A percentile compares a stretch with the other conserved stretches of the same genome.
These are phyloP conservation scores for Pagetopsis macropterus DNA, from an alignment of 2,797 vertebrate species.

Conservation along the genomic window DNA sequence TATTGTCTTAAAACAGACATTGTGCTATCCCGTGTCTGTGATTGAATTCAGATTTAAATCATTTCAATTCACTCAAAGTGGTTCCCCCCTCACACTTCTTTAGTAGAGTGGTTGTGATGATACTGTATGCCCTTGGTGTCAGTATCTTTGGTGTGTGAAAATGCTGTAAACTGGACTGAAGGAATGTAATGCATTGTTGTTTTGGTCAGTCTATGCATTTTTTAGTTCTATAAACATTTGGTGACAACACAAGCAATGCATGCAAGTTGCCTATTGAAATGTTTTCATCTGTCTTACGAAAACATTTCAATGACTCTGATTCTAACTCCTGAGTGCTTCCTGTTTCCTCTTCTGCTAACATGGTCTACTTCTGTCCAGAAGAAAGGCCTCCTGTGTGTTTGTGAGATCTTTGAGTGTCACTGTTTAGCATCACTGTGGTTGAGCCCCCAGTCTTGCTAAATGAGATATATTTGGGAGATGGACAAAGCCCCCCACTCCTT, in stretches of 20 bases:
- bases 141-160: slow-evolving; percentile 24
- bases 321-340: slow-evolving; percentile 29
- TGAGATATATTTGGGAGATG: slow-evolving; percentile 5
- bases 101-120: slow-evolving; percentile 11
- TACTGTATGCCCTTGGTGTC: slow-evolving; percentile 21
- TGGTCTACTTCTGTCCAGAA: slow-evolving; percentile 71
- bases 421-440: slow-evolving; percentile 28
- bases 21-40: slow-evolving; percentile 18
- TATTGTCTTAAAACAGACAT: slow-evolving; percentile 41
- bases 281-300: slow-evolving; percentile 21
- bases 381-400: slow-evolving; percentile 58
- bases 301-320: slow-evolving; percentile 47
- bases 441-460: slow-evolving; percentile 35
- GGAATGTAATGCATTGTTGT: slow-evolving; percentile 53
- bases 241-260: slow-evolving; percentile 47
- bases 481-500: neutral
- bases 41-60: slow-evolving; percentile 8
- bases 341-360: slow-evolving; percentile 66
- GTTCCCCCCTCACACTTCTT: slow-evolving; percentile 5
- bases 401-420: slow-evolving; percentile 17
- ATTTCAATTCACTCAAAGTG: neutral
- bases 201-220: slow-evolving; percentile 34
- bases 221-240: neutral
- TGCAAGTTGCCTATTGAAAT: slow-evolving; percentile 55
- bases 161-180: slow-evolving; percentile 32